Base-by-base conservation (phyloP, 1,140 invertebrate species). In the Drosophila ananassae region DNA sequence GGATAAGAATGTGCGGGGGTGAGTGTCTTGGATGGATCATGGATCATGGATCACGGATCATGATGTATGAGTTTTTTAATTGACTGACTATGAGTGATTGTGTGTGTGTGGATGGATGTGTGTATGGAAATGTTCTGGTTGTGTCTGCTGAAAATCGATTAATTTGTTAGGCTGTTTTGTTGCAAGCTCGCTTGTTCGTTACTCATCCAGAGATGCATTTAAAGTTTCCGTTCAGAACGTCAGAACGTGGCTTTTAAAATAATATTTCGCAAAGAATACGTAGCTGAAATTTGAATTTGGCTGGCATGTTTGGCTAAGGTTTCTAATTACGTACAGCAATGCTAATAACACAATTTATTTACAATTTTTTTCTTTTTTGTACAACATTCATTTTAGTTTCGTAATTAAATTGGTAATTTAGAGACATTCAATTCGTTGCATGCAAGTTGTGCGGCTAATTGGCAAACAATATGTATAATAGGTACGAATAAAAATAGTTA, bases 81-180 rank as follows among this genome's bases (percentile, higher is more conserved):
- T 22, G 44, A 47, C 17, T 47, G 44, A 10, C 44, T 22, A 12
- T 47, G 44, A 22, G 60, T 89, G 74, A 74, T 59, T 60, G 10
- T 53, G 37, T 46, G 37, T 46, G 44, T 34, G 17, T 62, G 39
- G 63, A 17, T 61, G 50, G 54, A 12, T 72, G 52, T 63, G 66
- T 60, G 37, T 76, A 60, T 46, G 32, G 56, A n/a, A 25, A 12
- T 76, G 56, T 58, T n/a, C 37, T 61, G 28, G 37, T 32, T 76
- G 50, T 56, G 48, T 62, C 37, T 67, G 60, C 62, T 58, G 68
- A 60, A 77, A 68, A 77, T 73, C 44, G 54, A 41, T 73, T 73
- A 89, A 89, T 89, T 89, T 89, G 83, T 89, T 89, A 89, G 84
- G 83, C 83, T 89, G 83, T 89, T 89, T 73, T 6, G 41, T 58